Evolutionary conservation across 1,140 invertebrate genomes (phyloP).

Genomic region (Lasioglossum albipes): DNA sequence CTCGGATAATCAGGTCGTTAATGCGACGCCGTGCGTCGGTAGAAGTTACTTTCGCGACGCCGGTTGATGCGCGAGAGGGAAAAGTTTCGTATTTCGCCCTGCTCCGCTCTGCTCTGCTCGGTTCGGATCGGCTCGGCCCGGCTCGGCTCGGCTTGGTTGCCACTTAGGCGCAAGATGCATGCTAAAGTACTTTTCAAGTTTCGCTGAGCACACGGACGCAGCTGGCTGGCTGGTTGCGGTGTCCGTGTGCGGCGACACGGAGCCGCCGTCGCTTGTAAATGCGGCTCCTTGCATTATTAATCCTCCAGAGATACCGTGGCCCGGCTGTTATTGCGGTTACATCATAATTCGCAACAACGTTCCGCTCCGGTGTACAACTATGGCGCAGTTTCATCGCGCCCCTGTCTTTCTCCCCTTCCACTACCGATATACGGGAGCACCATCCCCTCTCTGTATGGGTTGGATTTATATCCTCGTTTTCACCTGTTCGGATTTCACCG

Average conservation of each 20-base stretch:
- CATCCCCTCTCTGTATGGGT: neutral
- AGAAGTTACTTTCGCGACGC: constrained; percentile 6
- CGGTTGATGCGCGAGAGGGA: neutral
- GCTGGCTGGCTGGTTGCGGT: neutral
- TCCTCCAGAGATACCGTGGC: constrained; percentile 19
- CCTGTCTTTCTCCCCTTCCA: neutral
- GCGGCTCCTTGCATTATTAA: constrained; percentile 54
- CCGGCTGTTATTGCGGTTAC: constrained; percentile 34
- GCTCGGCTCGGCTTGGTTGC: constrained; percentile 42
- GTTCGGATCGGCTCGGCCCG: too few species aligned
- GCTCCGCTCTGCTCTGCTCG: too few species aligned
- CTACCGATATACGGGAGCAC: neutral
- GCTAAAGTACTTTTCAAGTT: constrained; percentile 52
- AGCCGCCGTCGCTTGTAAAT: constrained; percentile 4
- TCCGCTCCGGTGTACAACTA: constrained; percentile 16
- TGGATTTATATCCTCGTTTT: neutral
- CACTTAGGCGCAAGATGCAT: constrained; percentile 43
- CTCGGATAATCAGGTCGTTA: constrained; percentile 59
- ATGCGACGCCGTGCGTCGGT: constrained; percentile 31
- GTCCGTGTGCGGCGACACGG: constrained; percentile 7
- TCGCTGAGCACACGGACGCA: neutral
- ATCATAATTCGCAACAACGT: constrained; percentile 36
- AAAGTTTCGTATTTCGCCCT: constrained; percentile 23
- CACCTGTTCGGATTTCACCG: too few species aligned
- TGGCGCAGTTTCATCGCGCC: neutral